Evolutionary conservation across 2,888 invertebrate genomes (phyloP), one percentile per base, ranked within the genome.

Genomic region (Lepidochrysops patricia): DNA sequence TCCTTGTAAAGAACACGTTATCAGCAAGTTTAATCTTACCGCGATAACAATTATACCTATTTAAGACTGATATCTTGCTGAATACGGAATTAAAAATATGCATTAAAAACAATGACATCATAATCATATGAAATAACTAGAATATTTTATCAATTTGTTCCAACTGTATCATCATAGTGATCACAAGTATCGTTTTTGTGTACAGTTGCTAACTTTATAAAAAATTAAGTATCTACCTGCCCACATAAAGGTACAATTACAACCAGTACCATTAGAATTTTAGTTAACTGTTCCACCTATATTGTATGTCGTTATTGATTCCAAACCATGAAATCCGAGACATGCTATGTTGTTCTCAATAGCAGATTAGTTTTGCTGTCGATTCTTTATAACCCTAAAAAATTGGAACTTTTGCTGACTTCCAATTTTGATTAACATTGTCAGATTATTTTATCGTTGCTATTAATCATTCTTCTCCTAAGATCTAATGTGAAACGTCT

Each of bases 101-200:
- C 52, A 52, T 26, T 52, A 13, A 52, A 29, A 54, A 32, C 9
- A 29, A 54, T 54, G 54, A 54, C 54, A 54, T 54, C 54, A 54
- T 29, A 54, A 52, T 19, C n/a, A 25, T 9, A 26, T n/a, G 50
- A n/a, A 6, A 26, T 26, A 50, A 26, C 13, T 0, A n/a, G 26
- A 50, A 50, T 26, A 50, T 26, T 25, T 26, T 26, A 26, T 13
- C 25, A 12, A 26, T 26, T 26, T n/a, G n/a, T n/a, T n/a, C n/a
- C n/a, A n/a, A 43, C 1, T 43, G 23, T 15, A 15, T 6, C 5
- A 37, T 37, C n/a, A n/a, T n/a, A n/a, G n/a, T n/a, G n/a, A n/a
- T n/a, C n/a, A n/a, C n/a, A n/a, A n/a, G 37, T 35, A 35, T 37
- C 37, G 15, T 7, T 37, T 37, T 19, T 37, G 37, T 15, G 37